Evolutionary conservation across 2,888 invertebrate genomes (phyloP).

Genomic region (Drosophila putrida): DNA sequence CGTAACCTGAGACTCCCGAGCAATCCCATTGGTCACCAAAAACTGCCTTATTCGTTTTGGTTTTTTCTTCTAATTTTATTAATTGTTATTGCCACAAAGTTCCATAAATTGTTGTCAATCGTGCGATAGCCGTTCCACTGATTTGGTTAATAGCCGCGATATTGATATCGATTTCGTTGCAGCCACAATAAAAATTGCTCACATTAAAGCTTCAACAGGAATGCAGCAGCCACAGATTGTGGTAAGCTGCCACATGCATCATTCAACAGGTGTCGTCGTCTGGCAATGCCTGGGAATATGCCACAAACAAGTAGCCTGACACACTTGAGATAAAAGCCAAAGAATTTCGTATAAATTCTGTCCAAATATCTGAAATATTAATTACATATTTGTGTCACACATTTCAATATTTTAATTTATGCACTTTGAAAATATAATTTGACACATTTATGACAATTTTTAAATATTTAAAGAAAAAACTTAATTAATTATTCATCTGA

Average conservation of each 20-base stretch:
- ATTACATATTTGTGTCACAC: conserved; percentile 20
- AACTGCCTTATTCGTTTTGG: conserved; percentile 27
- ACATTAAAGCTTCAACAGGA: conserved; percentile 51
- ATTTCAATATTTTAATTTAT: background rate
- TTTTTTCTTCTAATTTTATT: conserved; percentile 73
- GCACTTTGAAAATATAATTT: background rate
- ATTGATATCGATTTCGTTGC: conserved; percentile 73
- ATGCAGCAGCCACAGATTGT: conserved; percentile 20
- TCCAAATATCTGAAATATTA: conserved; percentile 22
- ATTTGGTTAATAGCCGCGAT: conserved; percentile 76
- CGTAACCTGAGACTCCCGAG: conserved; percentile 66
- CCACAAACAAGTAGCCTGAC: conserved; percentile 19
- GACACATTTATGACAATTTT: conserved; percentile 25
- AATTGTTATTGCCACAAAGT: conserved; percentile 81
- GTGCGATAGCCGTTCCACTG: conserved; percentile 70
- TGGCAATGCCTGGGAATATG: conserved; percentile 21
- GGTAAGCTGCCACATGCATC: conserved; percentile 28
- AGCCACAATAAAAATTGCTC: conserved; percentile 73
- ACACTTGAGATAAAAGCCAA: conserved; percentile 22
- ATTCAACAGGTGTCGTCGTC: conserved; percentile 26
- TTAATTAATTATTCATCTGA: background rate
- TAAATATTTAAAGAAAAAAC: background rate
- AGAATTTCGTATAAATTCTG: conserved; percentile 11
- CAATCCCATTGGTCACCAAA: conserved; percentile 56
- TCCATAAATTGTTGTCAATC: conserved; percentile 72